Conservation (phyloP, 2,888 invertebrate species). For the Coremacera marginata region DNA sequence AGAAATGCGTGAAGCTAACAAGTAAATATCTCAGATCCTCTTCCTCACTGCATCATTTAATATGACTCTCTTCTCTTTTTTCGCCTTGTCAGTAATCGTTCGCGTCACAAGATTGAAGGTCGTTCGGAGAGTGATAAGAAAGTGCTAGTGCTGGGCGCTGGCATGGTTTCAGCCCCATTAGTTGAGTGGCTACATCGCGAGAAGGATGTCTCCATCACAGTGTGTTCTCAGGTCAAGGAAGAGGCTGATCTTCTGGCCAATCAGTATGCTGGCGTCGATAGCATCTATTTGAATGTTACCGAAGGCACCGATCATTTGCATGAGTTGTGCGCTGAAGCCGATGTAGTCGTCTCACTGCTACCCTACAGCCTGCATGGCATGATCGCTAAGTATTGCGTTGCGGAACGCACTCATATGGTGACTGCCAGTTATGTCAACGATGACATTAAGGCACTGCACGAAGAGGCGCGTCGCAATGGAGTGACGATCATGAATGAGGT, state of each 20-base stretch:
- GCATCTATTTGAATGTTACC: constrained; percentile 85
- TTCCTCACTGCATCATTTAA: background rate
- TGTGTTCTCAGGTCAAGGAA: constrained; percentile 89
- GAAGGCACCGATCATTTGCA: constrained; percentile 78
- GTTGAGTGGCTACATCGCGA: constrained; percentile 94
- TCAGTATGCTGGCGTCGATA: constrained; percentile 81
- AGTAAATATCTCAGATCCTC: constrained; percentile 66
- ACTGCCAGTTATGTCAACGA: constrained; percentile 96
- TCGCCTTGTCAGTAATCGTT: constrained; percentile 71
- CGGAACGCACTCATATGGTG: constrained; percentile 90
- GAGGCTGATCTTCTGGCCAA: constrained; percentile 88
- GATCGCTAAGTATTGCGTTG: constrained; percentile 88
- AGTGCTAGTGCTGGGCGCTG: constrained; percentile 94
- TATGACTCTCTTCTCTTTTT: constrained; percentile 13
- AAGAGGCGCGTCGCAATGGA: constrained; percentile 88
- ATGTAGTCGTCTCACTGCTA: constrained; percentile 87
- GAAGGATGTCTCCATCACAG: constrained; percentile 82
- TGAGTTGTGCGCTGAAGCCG: constrained; percentile 79
- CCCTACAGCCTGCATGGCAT: constrained; percentile 91
- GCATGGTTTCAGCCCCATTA: constrained; percentile 92
- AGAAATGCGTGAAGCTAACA: constrained; percentile 81
- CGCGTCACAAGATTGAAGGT: constrained; percentile 80
- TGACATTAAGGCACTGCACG: constrained; percentile 83
- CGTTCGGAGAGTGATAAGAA: constrained; percentile 74
- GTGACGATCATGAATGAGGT: constrained; percentile 96